Percentiles rank a stretch among this genome's conserved stretches.
These are phyloP conservation scores for Drosophila dunni DNA, from an alignment of 1,140 invertebrate genomes.

Conservation along the genomic window DNA sequence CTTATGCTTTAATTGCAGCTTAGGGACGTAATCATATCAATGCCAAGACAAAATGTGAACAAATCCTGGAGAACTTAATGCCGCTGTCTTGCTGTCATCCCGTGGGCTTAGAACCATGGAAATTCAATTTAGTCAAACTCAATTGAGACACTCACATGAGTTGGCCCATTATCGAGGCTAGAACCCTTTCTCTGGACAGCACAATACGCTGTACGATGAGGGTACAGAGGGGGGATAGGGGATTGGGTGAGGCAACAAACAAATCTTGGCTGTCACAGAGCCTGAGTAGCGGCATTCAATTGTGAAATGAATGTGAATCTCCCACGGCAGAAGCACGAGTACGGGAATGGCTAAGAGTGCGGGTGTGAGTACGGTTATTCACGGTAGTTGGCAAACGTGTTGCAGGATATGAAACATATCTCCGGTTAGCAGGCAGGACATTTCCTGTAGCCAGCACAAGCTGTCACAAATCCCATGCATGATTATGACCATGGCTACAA, in stretches of 20 bases:
- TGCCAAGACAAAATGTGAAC: background rate
- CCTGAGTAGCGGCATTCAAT: slow-evolving; percentile 60
- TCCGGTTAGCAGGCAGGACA: slow-evolving; percentile 84
- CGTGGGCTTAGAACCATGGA: slow-evolving; percentile 41
- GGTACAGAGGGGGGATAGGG: background rate
- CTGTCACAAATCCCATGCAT: slow-evolving; percentile 79
- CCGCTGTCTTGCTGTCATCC: slow-evolving; percentile 54
- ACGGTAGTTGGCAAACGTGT: slow-evolving; percentile 46
- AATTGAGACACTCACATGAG: slow-evolving; percentile 30
- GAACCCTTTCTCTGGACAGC: slow-evolving; percentile 51
- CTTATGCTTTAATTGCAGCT: background rate
- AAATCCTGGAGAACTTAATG: slow-evolving; percentile 1
- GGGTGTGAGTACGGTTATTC: background rate
- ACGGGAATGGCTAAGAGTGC: background rate
- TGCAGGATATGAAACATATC: slow-evolving; percentile 83
- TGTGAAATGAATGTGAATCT: slow-evolving; percentile 51
- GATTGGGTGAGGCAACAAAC: slow-evolving; percentile 46
- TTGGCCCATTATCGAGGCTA: slow-evolving; percentile 28
- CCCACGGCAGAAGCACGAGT: slow-evolving; percentile 34
- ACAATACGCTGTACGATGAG: background rate
- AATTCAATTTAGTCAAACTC: slow-evolving; percentile 55
- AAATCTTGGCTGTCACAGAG: slow-evolving; percentile 74
- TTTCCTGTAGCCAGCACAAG: slow-evolving; percentile 59
- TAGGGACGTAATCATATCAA: background rate
- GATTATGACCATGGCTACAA: slow-evolving; percentile 3